Evolutionary conservation across 2,888 invertebrate species (phyloP), one percentile per base, ranked within the genome.

Genomic region (Podotricha telesiphe): DNA sequence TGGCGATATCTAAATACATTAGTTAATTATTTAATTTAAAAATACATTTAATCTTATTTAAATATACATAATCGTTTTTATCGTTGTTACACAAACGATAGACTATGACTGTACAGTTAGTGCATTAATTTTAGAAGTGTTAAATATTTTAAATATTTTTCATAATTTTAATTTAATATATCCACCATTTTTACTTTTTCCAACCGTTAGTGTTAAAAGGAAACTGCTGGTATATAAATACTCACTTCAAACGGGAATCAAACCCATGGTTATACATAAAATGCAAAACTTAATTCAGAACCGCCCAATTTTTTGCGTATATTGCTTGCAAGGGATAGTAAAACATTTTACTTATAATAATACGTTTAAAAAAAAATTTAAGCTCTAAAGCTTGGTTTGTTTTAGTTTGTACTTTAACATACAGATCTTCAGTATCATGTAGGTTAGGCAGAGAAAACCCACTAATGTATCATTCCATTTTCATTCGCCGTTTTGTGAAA

Each of bases 121-220:
- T 72, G 70, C 70, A 63, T 68, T 70, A 68, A 58, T 58, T 48
- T 56, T 62, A 63, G 48, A 68, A 56, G 67, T 70, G 70, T 65
- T 51, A 59, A 15, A 42, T 42, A n/a, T 28, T 53, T 69, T 50
- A 65, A 45, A 66, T 58, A 69, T 47, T 40, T 28, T n/a, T 42
- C 13, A 42, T 59, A 40, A 22, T 22, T 51, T 34, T 6, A 17
- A 17, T 37, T 50, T 66, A 66, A 66, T 58, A 66, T 50, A 40
- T 50, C 40, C 22, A 28, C 17, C 45, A 20, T 59, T 28, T 59
- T 59, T 11, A 45, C 22, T 45, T 45, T 45, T 45, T 0, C 22
- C 42, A 17, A n/a, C n/a, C n/a, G n/a, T n/a, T n/a, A n/a, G n/a
- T n/a, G n/a, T n/a, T n/a, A n/a, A 22, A 13, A 1, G 13, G 42